A percentile compares a stretch with the other conserved stretches of the same genome.
Conservation (phyloP, 2,888 invertebrate genomes). For the Hololepta plana region DNA sequence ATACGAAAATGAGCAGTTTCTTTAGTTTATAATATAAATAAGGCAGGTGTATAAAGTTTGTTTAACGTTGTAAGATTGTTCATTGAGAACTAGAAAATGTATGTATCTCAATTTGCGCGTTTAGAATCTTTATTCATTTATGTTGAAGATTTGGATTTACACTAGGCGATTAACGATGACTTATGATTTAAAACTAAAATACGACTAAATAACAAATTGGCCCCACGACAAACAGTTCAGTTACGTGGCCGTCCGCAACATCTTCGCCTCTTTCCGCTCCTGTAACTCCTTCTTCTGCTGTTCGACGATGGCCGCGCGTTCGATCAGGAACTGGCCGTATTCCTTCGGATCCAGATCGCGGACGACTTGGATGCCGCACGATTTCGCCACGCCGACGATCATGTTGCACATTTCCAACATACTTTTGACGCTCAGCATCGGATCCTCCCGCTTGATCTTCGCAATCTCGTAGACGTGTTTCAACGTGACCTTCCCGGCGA, state of each 20-base stretch:
- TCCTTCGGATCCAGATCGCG: slow-evolving; percentile 56
- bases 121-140: too few species aligned
- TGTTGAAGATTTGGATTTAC: too few species aligned
- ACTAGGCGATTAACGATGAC: too few species aligned
- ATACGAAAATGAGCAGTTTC: too few species aligned
- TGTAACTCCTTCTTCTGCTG: slow-evolving; percentile 59
- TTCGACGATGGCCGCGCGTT: slow-evolving; percentile 49
- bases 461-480: slow-evolving; percentile 99
- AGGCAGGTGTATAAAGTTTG: too few species aligned
- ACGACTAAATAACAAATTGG: too few species aligned
- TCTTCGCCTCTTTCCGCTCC: slow-evolving; percentile 76
- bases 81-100: too few species aligned
- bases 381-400: slow-evolving; percentile 59
- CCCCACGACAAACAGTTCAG: too few species aligned
- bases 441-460: slow-evolving; percentile 81
- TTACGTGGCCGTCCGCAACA: slow-evolving; percentile 75
- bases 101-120: too few species aligned
- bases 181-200: too few species aligned
- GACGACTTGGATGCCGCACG: slow-evolving; percentile 76
- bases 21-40: too few species aligned
- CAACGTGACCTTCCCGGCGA: slow-evolving; percentile 74
- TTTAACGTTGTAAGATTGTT: too few species aligned
- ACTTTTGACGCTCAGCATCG: slow-evolving; percentile 40
- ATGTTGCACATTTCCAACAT: slow-evolving; percentile 60
- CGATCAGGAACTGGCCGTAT: slow-evolving; percentile 63